Percentiles rank a stretch among this genome's conserved stretches.
Evolutionary conservation across 2,888 invertebrate genomes (phyloP).

Genomic region (Orchesella flavescens): DNA sequence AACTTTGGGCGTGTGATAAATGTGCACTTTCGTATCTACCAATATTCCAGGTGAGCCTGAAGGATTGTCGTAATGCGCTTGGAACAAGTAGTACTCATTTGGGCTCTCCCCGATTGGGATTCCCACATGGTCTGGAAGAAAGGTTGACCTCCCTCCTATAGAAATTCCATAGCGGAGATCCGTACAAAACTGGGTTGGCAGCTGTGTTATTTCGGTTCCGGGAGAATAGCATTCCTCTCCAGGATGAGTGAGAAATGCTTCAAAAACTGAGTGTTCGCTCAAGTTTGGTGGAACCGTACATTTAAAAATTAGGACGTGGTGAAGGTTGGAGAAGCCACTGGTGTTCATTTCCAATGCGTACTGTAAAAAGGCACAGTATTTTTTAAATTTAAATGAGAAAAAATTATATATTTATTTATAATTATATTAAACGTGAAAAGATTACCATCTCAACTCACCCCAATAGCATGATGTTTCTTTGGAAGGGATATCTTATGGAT

Average conservation of each 20-base stretch:
- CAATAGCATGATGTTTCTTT: slow-evolving; percentile 52
- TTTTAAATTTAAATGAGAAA: not conserved
- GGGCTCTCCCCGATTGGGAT: slow-evolving; percentile 48
- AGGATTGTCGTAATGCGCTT: slow-evolving; percentile 59
- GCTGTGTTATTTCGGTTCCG: not conserved
- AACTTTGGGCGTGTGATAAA: not conserved
- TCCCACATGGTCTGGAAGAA: slow-evolving; percentile 57
- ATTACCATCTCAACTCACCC: slow-evolving; percentile 27
- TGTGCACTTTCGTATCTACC: not conserved
- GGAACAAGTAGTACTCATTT: slow-evolving; percentile 50
- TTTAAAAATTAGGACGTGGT: slow-evolving; percentile 34
- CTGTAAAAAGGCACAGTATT: not conserved
- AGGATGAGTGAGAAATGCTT: not conserved
- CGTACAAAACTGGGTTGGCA: not conserved
- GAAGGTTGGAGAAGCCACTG: not conserved
- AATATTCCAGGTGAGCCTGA: not conserved
- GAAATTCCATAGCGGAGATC: slow-evolving; percentile 14
- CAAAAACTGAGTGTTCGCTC: not conserved
- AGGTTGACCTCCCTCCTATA: slow-evolving; percentile 10
- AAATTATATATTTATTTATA: too few relatives aligned
- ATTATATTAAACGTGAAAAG: too few relatives aligned
- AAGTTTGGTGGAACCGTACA: slow-evolving; percentile 12
- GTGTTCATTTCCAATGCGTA: not conserved
- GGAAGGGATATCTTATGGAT: slow-evolving; percentile 42
- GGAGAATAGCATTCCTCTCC: slow-evolving; percentile 36